Evolutionary conservation across 1,140 invertebrate species (phyloP).

Genomic region (Drosophila dunni): DNA sequence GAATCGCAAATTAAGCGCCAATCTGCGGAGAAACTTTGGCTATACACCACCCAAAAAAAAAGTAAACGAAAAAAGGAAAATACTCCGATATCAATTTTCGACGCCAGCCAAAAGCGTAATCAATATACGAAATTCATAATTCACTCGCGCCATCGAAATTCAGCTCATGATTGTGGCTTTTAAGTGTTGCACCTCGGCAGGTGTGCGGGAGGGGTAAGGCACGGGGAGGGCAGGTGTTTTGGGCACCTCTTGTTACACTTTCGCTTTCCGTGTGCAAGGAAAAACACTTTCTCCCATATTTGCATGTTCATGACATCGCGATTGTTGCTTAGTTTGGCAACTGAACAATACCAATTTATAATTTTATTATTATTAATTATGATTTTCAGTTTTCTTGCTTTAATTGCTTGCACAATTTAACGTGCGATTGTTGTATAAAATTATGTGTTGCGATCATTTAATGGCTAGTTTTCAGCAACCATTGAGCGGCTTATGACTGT

Average conservation of each 20-base stretch:
- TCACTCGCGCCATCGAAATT: conserved; percentile 60
- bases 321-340: conserved; percentile 41
- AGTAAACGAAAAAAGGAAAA: neutral
- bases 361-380: conserved; percentile 65
- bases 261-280: conserved; percentile 68
- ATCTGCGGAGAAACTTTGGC: conserved; percentile 63
- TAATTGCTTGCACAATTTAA: conserved; percentile 63
- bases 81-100: conserved; percentile 60
- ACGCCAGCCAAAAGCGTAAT: conserved; percentile 55
- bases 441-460: conserved; percentile 49
- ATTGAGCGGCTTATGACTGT: conserved; percentile 42
- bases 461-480: conserved; percentile 50
- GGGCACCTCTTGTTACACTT: conserved; percentile 53
- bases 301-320: conserved; percentile 28
- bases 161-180: conserved; percentile 56
- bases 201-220: neutral
- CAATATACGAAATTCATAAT: conserved; percentile 77
- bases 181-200: neutral
- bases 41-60: conserved; percentile 29
- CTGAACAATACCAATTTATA: conserved; percentile 18
- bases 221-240: conserved; percentile 2
- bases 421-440: conserved; percentile 56
- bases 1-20: conserved; percentile 72
- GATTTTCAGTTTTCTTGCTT: conserved; percentile 30
- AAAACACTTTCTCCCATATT: conserved; percentile 74